Evolutionary conservation across 2,888 invertebrate species (phyloP).

Genomic region (Unio pictorum): DNA sequence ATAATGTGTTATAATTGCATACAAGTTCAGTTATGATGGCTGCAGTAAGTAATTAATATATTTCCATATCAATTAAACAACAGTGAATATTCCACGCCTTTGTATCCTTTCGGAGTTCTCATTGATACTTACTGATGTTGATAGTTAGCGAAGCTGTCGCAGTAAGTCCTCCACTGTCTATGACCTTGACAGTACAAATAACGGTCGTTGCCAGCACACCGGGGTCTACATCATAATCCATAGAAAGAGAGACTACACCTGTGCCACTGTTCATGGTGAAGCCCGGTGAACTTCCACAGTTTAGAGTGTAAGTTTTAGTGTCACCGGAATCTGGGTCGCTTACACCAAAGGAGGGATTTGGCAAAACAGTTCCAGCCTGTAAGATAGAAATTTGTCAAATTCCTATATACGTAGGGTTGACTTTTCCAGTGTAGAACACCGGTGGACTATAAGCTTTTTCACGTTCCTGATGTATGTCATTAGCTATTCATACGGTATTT

Average conservation of each 20-base stretch:
- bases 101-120: no score
- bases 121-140: no score
- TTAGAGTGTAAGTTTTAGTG: conserved; percentile 14
- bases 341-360: conserved; percentile 25
- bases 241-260: conserved; percentile 17
- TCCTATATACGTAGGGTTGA: no score
- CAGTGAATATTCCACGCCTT: no score
- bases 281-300: conserved; percentile 8
- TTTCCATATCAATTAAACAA: no score
- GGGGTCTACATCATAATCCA: conserved; percentile 26
- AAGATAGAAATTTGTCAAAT: not conserved
- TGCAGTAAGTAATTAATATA: no score
- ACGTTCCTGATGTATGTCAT: no score
- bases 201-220: conserved; percentile 10
- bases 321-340: conserved; percentile 38
- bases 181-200: conserved; percentile 15
- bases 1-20: no score
- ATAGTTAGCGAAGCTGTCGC: not conserved
- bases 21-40: no score
- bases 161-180: conserved; percentile 11
- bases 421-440: no score
- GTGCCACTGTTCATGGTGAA: conserved; percentile 17
- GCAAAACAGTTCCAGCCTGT: conserved; percentile 26
- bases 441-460: no score
- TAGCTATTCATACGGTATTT: no score